Conservation (phyloP, 2,888 invertebrate genomes). For the Scaptomyza cyrtandrae region DNA sequence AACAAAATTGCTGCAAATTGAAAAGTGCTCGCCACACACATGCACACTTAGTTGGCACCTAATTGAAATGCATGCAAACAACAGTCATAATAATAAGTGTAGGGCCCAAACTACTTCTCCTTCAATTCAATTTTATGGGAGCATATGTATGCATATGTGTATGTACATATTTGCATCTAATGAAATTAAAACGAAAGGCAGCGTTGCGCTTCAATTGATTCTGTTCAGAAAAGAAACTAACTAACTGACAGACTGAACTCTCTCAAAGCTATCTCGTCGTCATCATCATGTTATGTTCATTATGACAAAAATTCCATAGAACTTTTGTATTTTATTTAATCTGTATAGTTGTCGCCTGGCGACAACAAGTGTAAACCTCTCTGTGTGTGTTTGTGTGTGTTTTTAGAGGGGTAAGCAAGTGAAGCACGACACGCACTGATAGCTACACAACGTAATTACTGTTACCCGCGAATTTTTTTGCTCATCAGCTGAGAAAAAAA, state of each 20-base stretch:
- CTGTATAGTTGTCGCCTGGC: constrained; percentile 44
- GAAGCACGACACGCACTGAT: constrained; percentile 51
- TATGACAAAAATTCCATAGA: constrained; percentile 19
- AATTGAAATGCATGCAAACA: constrained; percentile 78
- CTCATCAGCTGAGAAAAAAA: constrained; percentile 46
- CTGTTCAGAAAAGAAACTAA: constrained; percentile 35
- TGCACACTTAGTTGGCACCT: constrained; percentile 32
- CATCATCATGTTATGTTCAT: constrained; percentile 16
- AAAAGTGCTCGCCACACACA: constrained; percentile 42
- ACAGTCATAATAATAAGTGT: constrained; percentile 13
- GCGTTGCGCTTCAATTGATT: constrained; percentile 58
- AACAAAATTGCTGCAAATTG: constrained; percentile 53
- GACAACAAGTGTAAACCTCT: constrained; percentile 55
- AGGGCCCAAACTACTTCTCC: not conserved
- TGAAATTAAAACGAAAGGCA: constrained; percentile 68
- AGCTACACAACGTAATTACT: constrained; percentile 60
- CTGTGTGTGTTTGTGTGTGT: constrained; percentile 13
- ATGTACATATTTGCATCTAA: constrained; percentile 21
- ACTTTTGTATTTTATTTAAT: not conserved
- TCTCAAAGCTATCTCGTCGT: constrained; percentile 34
- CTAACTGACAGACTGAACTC: constrained; percentile 46
- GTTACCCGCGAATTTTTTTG: constrained; percentile 59
- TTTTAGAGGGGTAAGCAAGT: not conserved
- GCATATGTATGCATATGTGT: not conserved
- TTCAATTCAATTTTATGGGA: not conserved